Base-by-base conservation (phyloP, 2,888 invertebrate species). In the Desoria tigrina region DNA sequence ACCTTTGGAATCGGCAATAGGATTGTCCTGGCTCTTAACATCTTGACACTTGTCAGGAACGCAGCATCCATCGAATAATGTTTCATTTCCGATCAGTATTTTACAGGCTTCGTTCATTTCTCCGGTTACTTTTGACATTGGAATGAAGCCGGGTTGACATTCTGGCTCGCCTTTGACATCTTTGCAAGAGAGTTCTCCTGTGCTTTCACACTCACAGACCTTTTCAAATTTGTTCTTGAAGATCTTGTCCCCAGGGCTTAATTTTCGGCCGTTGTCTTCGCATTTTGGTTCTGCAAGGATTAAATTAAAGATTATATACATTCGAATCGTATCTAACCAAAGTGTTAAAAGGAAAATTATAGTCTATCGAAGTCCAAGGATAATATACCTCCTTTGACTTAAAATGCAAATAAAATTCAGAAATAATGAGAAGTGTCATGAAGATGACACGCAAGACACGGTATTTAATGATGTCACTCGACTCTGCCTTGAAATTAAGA, bases 21-120 rank as follows among this genome's bases (percentile, higher is more conserved):
- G 49, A 21, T 65, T 62, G 14, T 74, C 71, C 45, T 68, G 65
- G 61, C 66, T 66, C 26, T 53, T 63, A 11, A 69, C 72, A 49
- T 74, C 73, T 45, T 67, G 66, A 61, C 75, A 75, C 45, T 67
- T 64, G 42, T 72, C 66, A 4, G 75, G 75, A 39, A 75, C 73
- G 42, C 75, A 75, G 56, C 75, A 75, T 9, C 75, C 75, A 58
- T 75, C 73, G 61, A 74, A 75, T 18, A 68, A 50, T 7, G 61
- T 63, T 27, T 68, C 71, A 51, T 73, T 71, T 24, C 73, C 73
- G 28, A 74, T 66, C 6, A 75, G 66, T n/a, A 74, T 61, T 57
- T 73, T 73, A 42, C 75, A 75, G 2, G 73, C 67, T 6, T 67
- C 69, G 42, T 63, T 71, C 73, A 75, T 75, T 56, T 75, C 74